phyloP scores from a whole-genome alignment of 2,113 vertebrate species.

The Coreoperca whiteheadi region DNA sequence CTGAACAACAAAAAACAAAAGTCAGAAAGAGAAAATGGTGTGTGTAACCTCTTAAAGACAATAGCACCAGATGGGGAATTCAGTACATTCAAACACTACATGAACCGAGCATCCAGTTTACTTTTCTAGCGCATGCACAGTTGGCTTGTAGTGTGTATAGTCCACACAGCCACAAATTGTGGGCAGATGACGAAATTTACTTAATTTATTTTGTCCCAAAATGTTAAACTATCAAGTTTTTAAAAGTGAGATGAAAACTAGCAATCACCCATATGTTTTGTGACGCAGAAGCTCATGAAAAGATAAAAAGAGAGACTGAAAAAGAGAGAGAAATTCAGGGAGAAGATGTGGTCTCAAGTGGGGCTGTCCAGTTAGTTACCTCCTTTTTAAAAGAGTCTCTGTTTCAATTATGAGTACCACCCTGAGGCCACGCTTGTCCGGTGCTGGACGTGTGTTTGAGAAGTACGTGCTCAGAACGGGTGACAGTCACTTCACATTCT shows the following conservation, averaged over 20 bases:
- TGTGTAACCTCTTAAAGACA: background rate
- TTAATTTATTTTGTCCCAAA: background rate
- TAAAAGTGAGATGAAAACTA: background rate
- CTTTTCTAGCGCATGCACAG: too few relatives aligned
- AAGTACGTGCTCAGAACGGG: slow-evolving; percentile 40
- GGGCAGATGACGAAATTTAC: background rate
- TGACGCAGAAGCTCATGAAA: background rate
- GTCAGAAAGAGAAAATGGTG: background rate
- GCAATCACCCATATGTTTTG: background rate
- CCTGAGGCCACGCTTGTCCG: slow-evolving; percentile 47
- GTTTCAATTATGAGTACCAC: slow-evolving; percentile 61
- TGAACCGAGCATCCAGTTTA: background rate
- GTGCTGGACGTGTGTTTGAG: slow-evolving; percentile 66
- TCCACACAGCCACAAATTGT: background rate
- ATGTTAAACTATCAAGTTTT: background rate
- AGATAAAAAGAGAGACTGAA: background rate
- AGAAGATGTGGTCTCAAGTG: background rate
- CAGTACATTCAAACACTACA: background rate
- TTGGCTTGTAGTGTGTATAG: background rate
- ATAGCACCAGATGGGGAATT: background rate
- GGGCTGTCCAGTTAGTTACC: slow-evolving; percentile 22
- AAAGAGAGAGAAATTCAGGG: slow-evolving; percentile 8
- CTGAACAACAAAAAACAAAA: background rate
- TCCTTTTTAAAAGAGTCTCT: slow-evolving; percentile 53
- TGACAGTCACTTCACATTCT: slow-evolving; percentile 73